phyloP scores from a whole-genome alignment of 2,888 invertebrate species.

The Andrena trimmerana region DNA sequence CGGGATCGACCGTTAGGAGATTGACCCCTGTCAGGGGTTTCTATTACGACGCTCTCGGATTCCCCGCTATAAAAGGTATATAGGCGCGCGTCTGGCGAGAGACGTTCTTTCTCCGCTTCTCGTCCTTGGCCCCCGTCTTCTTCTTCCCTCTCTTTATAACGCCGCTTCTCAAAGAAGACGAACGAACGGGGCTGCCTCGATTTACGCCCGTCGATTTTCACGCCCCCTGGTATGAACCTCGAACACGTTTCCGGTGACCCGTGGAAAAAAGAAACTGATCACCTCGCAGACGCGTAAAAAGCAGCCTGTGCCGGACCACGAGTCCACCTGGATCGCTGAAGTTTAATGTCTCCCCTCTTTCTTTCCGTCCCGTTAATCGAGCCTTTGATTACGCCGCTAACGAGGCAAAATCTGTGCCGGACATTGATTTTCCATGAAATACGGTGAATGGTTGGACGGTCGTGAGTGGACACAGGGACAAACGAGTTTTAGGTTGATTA shows the following conservation, averaged over 20 bases:
- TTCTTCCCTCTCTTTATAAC: conserved; percentile 8
- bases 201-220: conserved; percentile 63
- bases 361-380: conserved; percentile 29
- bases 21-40: conserved; percentile 80
- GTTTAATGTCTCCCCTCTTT: conserved; percentile 35
- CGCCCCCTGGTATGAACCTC: conserved; percentile 23
- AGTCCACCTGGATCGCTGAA: conserved; percentile 5
- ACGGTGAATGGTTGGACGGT: background rate
- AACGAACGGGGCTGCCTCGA: conserved; percentile 47
- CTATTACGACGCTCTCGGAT: conserved; percentile 76
- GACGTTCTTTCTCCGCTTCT: conserved; percentile 22
- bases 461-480: no score
- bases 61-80: conserved; percentile 58
- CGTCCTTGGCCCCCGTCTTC: background rate
- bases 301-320: background rate
- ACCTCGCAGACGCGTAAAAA: background rate
- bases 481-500: background rate
- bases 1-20: conserved; percentile 77
- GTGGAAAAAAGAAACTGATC: background rate
- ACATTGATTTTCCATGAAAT: conserved; percentile 41
- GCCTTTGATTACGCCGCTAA: conserved; percentile 26
- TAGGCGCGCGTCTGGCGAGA: conserved; percentile 45
- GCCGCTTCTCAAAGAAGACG: conserved; percentile 26
- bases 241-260: no score
- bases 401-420: background rate